phyloP scores from a whole-genome alignment of 2,888 invertebrate genomes.

The Limenitis camilla region DNA sequence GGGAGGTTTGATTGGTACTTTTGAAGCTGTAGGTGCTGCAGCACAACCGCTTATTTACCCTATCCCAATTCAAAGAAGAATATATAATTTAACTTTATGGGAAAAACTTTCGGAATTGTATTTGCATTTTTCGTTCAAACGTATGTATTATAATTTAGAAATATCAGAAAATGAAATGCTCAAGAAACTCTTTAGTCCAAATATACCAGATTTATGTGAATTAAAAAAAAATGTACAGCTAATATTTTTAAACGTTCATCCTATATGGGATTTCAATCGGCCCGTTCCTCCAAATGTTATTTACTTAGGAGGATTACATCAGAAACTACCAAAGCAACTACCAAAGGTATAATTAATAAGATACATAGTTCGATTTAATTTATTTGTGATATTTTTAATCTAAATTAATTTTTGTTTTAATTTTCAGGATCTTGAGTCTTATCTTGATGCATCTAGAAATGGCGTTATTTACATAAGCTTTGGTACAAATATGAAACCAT shows the following conservation, averaged over 20 bases:
- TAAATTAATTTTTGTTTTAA: not conserved
- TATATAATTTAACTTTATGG: conserved; percentile 26
- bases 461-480: conserved; percentile 48
- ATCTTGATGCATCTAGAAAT: conserved; percentile 36
- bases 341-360: conserved; percentile 37
- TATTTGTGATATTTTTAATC: not conserved
- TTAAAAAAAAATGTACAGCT: conserved; percentile 34
- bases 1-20: conserved; percentile 25
- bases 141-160: conserved; percentile 11
- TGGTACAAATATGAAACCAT: conserved; percentile 39
- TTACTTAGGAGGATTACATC: conserved; percentile 34
- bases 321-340: conserved; percentile 29
- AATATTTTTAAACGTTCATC: conserved; percentile 36
- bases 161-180: conserved; percentile 22
- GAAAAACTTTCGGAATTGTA: conserved; percentile 26
- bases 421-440: conserved; percentile 36
- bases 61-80: conserved; percentile 14
- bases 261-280: conserved; percentile 33
- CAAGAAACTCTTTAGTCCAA: conserved; percentile 23
- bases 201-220: conserved; percentile 25
- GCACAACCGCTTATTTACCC: conserved; percentile 35
- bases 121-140: conserved; percentile 9
- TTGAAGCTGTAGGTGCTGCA: conserved; percentile 30
- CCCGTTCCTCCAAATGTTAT: conserved; percentile 33
- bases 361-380: not conserved